Evolutionary conservation across 2,113 vertebrate genomes (phyloP), one percentile per base, ranked within the genome.

Genomic region (Chloropsis cyanopogon): DNA sequence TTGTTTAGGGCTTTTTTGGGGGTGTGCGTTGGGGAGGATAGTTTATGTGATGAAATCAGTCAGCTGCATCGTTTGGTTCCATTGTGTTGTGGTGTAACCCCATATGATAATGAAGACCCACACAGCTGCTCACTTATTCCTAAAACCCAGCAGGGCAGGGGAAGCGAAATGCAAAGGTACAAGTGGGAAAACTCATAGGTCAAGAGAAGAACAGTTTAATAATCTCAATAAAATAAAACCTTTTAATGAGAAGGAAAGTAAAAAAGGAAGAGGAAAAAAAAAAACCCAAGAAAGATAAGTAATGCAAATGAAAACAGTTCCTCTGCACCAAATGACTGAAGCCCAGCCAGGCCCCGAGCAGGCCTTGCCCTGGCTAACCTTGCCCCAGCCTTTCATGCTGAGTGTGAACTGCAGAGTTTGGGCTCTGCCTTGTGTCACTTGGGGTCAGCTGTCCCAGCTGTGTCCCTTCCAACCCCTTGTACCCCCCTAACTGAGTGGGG

Each of bases 1-100:
- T 68, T 41, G 6, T 52, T 52, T 52, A 11, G 5, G 41, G 6
- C 1, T 25, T 20, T 19, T 31, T 29, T 50, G 19, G 3, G 21
- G 7, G 8, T 3, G 28, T 0, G 1, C 16, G 11, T 37, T 37
- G 7, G 12, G 10, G 12, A 50, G 37, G 7, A 61, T 12, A 25
- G 33, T 63, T 79, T 65, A 14, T 63, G 29, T 31, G 39, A 59
- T 71, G 7, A 86, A 86, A 76, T 60, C n/a, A 24, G 20, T 37
- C 22, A 64, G 19, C 20, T 93, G 56, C 10, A 35, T 65, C 7
- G 17, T 53, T 39, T 12, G 7, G 11, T 26, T 88, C 17, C 33
- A 64, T 21, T 7, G 7, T 39, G 16, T 16, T 0, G 0, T 41
- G 19, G 13, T 44, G 64, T n/a, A 64, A 59, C 7, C 8, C n/a